Conservation (phyloP, 2,113 vertebrate species). For the Deroptyus accipitrinus region DNA sequence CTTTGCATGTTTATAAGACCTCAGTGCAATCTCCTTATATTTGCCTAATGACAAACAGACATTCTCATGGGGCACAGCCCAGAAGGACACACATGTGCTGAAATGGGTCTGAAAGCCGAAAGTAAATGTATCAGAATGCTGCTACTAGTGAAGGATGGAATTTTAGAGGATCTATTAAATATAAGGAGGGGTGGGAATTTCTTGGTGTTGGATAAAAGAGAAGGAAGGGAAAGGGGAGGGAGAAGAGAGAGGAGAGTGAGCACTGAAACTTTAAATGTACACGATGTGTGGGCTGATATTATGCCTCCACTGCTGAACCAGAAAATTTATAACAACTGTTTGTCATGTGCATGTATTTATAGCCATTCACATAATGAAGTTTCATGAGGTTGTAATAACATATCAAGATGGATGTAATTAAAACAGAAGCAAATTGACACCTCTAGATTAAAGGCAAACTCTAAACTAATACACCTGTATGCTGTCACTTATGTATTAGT, state of each 20-base stretch:
- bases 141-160: background rate
- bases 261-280: background rate
- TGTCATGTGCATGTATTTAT: slow-evolving; percentile 74
- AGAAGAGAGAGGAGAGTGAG: background rate
- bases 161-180: background rate
- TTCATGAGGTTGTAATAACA: slow-evolving; percentile 76
- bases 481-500: slow-evolving; percentile 64
- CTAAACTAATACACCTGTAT: slow-evolving; percentile 71
- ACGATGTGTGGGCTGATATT: slow-evolving; percentile 52
- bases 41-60: slow-evolving; percentile 61
- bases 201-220: background rate
- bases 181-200: background rate
- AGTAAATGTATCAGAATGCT: background rate
- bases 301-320: slow-evolving; percentile 65
- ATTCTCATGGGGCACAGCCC: background rate
- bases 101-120: background rate
- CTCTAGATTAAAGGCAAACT: slow-evolving; percentile 76
- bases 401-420: slow-evolving; percentile 80
- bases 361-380: slow-evolving; percentile 75
- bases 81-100: slow-evolving; percentile 7
- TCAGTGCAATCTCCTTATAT: slow-evolving; percentile 49
- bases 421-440: slow-evolving; percentile 79
- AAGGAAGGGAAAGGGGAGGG: background rate
- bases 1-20: slow-evolving; percentile 63
- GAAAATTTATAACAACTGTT: slow-evolving; percentile 76